Conservation (phyloP, 2,797 vertebrate genomes). For the Trematomus bernacchii region DNA sequence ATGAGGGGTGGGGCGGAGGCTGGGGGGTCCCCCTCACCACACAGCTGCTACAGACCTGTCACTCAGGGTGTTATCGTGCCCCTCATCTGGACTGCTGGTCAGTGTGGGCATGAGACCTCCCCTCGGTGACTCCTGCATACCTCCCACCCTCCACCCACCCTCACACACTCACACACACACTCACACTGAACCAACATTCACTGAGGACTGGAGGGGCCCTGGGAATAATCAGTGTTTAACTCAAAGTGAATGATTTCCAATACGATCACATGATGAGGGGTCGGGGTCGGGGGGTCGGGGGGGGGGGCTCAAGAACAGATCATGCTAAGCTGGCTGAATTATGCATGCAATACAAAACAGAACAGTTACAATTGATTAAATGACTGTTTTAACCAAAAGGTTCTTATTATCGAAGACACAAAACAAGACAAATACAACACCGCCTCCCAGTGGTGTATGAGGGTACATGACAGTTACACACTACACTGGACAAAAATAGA, state of each 20-base stretch:
- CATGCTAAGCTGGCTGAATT: background rate
- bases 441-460: conserved; percentile 54
- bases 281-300: no score
- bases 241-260: background rate
- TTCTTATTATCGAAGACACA: background rate
- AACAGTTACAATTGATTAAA: background rate
- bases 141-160: background rate
- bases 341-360: background rate
- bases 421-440: conserved; percentile 31
- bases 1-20: conserved; percentile 3
- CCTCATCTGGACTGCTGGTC: conserved; percentile 68
- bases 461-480: background rate
- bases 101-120: conserved; percentile 34
- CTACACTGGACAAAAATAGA: no score
- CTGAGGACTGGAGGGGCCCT: no score
- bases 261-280: background rate
- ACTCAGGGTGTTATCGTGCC: conserved; percentile 63
- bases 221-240: background rate
- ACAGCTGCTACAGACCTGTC: conserved; percentile 79
- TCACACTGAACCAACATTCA: background rate
- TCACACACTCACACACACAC: no score
- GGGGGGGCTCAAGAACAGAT: conserved; percentile 1
- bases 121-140: conserved; percentile 14
- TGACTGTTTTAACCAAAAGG: background rate
- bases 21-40: conserved; percentile 36